These are phyloP conservation scores for Chrysomela aeneicollis DNA, from an alignment of 2,888 invertebrate species.

Conservation along the genomic window DNA sequence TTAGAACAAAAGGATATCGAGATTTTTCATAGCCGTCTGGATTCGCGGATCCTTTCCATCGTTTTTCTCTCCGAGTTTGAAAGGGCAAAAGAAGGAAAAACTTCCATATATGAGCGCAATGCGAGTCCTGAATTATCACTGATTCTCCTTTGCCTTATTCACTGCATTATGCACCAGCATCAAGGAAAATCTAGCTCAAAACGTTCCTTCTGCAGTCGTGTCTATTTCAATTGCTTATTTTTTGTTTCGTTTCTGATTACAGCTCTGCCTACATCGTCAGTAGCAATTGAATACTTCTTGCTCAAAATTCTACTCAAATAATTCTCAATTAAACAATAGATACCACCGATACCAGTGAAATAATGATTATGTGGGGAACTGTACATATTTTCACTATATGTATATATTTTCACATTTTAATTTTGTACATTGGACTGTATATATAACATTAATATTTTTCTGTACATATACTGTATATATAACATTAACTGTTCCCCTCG, in stretches of 20 bases:
- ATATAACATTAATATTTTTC: too few relatives aligned
- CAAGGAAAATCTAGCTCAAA: conserved; percentile 12
- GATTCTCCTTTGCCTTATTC: conserved; percentile 35
- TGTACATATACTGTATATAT: too few relatives aligned
- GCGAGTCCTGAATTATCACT: conserved; percentile 36
- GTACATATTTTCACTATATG: too few relatives aligned
- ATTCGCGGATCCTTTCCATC: conserved; percentile 37
- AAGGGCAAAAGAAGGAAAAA: conserved; percentile 41
- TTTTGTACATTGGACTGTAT: too few relatives aligned
- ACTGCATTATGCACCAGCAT: conserved; percentile 19
- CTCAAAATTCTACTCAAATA: too few relatives aligned
- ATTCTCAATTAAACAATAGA: too few relatives aligned
- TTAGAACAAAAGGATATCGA: conserved; percentile 47
- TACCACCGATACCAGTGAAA: too few relatives aligned
- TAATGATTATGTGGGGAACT: too few relatives aligned
- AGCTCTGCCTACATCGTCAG: background rate
- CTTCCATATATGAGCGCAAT: conserved; percentile 33
- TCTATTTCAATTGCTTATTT: conserved; percentile 17
- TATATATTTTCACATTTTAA: too few relatives aligned
- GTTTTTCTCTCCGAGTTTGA: conserved; percentile 34
- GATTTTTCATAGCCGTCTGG: conserved; percentile 40
- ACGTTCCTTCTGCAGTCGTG: conserved; percentile 5
- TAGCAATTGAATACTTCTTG: too few relatives aligned
- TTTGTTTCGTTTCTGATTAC: background rate
- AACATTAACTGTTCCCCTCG: too few relatives aligned